Evolutionary conservation across 2,797 vertebrate species (phyloP), one percentile per base, ranked within the genome.

Genomic region (Pteropus rufus): DNA sequence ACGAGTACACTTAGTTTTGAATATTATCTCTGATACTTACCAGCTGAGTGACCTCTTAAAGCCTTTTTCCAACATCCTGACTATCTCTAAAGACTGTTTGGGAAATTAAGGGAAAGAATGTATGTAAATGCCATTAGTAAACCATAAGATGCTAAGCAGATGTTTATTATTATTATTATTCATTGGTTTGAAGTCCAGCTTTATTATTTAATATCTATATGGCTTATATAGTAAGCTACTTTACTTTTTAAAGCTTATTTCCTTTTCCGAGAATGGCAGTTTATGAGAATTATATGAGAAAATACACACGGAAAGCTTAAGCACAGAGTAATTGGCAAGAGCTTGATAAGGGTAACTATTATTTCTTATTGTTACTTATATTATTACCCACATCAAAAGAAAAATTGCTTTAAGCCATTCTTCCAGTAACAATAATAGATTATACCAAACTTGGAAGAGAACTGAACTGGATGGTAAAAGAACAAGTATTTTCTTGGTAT

Each of bases 161-260:
- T 80, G 7, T 62, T 49, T 91, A 64, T 31, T 60, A 49, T 31
- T 60, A 77, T 54, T 44, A 36, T 72, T 75, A 41, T 44, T 73
- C 49, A 82, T 73, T 73, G 67, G 52, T 46, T 94, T 52, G 34
- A 79, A 93, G 85, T 85, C 77, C 62, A 94, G n/a, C 21, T 82
- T 81, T 73, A 82, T 80, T 85, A 7, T 52, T 87, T 88, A 76
- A 60, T 89, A 87, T 60, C 21, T 89, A 3, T 65, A 52, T 64
- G 82, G 84, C 29, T 73, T 69, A 77, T 5, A 70, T 36, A 39
- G 15, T 10, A 96, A 89, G n/a, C 19, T 73, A n/a, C 18, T 93
- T 93, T 76, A 79, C 41, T 44, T 94, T 87, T 81, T 75, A 88
- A 97, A 93, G 44, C 23, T 67, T 56, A 4, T 92, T 91, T 90